phyloP scores from a whole-genome alignment of 2,113 vertebrate genomes.

The Psittacula cyanocephala region DNA sequence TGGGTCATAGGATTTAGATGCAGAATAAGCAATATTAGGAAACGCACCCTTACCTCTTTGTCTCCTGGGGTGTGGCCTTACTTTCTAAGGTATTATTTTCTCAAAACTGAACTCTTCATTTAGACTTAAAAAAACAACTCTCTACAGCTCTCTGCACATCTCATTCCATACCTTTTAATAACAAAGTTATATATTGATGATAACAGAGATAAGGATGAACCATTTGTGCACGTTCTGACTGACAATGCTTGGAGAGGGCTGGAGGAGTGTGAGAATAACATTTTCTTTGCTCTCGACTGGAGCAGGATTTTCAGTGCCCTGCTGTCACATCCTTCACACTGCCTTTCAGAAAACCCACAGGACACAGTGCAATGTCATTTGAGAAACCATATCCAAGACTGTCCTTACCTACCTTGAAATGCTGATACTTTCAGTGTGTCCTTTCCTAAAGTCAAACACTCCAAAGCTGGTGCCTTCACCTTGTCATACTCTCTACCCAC shows the following conservation, averaged over 20 bases:
- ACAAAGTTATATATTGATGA: neutral
- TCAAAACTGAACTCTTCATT: neutral
- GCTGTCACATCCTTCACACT: neutral
- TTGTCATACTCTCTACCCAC: too few relatives aligned
- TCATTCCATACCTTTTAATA: neutral
- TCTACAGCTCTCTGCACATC: neutral
- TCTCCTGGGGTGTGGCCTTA: neutral
- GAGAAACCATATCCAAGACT: accelerated
- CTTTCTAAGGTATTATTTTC: neutral
- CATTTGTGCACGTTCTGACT: neutral
- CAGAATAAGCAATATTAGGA: neutral
- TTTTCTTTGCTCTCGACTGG: neutral
- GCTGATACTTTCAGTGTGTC: neutral
- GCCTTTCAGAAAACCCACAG: neutral
- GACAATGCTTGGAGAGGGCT: neutral
- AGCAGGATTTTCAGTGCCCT: neutral
- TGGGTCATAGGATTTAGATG: neutral
- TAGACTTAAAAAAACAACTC: neutral
- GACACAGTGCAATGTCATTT: neutral
- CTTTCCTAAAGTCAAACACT: neutral
- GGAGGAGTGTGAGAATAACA: neutral
- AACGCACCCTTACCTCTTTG: neutral
- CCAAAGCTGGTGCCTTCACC: neutral
- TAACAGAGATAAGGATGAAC: neutral
- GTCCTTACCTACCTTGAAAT: neutral